Conservation (phyloP, 2,797 vertebrate genomes). For the Lepidocolaptes lacrymiger region DNA sequence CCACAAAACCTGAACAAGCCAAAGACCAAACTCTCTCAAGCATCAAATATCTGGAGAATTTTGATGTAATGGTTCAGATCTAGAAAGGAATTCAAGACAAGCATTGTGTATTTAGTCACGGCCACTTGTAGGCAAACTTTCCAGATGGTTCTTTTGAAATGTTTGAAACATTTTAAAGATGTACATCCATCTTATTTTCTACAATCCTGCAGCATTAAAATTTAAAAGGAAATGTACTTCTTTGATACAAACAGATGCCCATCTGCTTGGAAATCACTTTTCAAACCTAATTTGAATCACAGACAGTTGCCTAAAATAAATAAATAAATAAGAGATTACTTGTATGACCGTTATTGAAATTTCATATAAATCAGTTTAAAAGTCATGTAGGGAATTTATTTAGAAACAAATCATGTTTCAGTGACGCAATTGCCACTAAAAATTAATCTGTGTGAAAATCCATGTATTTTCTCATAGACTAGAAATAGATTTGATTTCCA, state of each 20-base stretch:
- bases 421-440: background rate
- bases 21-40: background rate
- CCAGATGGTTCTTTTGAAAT: background rate
- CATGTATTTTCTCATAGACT: background rate
- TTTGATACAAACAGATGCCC: background rate
- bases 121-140: background rate
- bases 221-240: background rate
- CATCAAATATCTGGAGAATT: background rate
- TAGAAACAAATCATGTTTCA: background rate
- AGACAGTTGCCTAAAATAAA: background rate
- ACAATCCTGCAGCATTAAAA: background rate
- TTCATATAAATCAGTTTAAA: background rate
- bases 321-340: background rate
- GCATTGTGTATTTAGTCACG: background rate
- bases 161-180: background rate
- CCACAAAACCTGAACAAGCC: background rate
- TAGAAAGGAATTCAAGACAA: slow-evolving; percentile 16
- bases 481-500: background rate
- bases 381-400: background rate
- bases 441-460: background rate
- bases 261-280: background rate
- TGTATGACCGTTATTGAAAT: background rate
- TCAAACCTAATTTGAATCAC: background rate
- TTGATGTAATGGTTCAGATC: background rate
- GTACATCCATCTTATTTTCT: background rate